Percentiles rank a stretch among this genome's conserved stretches.
These are phyloP conservation scores for Anguilla rostrata DNA, from an alignment of 2,113 vertebrate species.

Conservation along the genomic window DNA sequence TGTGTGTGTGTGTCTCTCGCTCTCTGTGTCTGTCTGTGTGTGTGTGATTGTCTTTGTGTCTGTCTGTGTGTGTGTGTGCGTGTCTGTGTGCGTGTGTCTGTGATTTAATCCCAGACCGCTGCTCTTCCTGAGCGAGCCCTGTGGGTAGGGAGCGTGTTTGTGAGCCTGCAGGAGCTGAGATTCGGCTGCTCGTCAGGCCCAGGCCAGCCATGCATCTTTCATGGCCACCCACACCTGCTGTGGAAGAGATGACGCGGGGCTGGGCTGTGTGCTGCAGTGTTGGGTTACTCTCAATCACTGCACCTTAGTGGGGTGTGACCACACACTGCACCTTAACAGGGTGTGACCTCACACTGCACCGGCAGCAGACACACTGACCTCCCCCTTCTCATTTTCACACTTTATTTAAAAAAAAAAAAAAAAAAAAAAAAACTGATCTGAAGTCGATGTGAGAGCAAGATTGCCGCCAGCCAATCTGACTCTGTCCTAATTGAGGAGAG, in stretches of 20 bases:
- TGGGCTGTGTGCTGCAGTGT: neutral
- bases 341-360: neutral
- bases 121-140: too few relatives aligned
- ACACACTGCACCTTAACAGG: neutral
- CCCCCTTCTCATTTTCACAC: too few relatives aligned
- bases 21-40: too few relatives aligned
- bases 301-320: neutral
- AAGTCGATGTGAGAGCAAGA: neutral
- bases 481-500: neutral
- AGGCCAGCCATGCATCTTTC: neutral
- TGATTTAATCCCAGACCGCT: too few relatives aligned
- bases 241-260: neutral
- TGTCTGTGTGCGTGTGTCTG: too few relatives aligned
- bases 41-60: too few relatives aligned
- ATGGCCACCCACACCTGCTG: neutral
- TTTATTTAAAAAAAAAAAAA: too few relatives aligned
- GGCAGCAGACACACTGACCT: neutral
- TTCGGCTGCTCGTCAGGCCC: neutral
- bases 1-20: too few relatives aligned
- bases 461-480: neutral
- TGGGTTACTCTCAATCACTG: neutral
- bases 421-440: neutral
- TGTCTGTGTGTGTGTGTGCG: too few relatives aligned
- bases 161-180: neutral
- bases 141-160: too few relatives aligned